phyloP scores from a whole-genome alignment of 2,797 vertebrate genomes.

The Semotilus atromaculatus region DNA sequence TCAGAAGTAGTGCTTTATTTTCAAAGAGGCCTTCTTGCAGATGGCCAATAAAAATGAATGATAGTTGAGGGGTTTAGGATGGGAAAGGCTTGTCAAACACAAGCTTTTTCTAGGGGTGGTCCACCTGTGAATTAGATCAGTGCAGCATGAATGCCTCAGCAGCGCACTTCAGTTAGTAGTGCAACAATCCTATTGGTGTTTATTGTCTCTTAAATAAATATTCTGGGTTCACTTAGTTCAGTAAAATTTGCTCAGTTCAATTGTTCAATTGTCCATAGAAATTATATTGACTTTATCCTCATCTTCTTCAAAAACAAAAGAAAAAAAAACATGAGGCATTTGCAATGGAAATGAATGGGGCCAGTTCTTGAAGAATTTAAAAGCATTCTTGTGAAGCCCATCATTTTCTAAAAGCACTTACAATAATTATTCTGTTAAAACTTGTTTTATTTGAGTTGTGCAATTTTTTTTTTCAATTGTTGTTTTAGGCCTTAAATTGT shows the following conservation, averaged over 20 bases:
- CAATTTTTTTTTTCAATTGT: not conserved
- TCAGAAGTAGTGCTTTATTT: slow-evolving; percentile 78
- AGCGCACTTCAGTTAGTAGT: slow-evolving; percentile 44
- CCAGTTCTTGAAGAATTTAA: not conserved
- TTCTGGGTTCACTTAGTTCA: not conserved
- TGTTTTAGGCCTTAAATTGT: not conserved
- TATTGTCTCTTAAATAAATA: not conserved
- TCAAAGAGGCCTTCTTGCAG: slow-evolving; percentile 75
- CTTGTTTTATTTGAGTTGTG: not conserved
- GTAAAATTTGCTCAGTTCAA: not conserved
- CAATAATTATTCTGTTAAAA: not conserved
- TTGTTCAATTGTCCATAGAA: not conserved
- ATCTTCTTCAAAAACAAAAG: not conserved
- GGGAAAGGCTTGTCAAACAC: slow-evolving; percentile 60
- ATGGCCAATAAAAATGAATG: slow-evolving; percentile 81
- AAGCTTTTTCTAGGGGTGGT: slow-evolving; percentile 59
- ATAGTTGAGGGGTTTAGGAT: slow-evolving; percentile 66
- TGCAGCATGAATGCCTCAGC: slow-evolving; percentile 53
- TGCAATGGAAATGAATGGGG: not conserved
- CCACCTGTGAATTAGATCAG: slow-evolving; percentile 70
- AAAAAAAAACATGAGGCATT: not conserved
- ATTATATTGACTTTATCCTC: not conserved
- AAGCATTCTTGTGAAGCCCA: not conserved
- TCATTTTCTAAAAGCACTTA: not conserved
- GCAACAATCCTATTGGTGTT: not conserved